Conservation (phyloP, 92 coral and sea anemone species). For the Muricea muricata region DNA sequence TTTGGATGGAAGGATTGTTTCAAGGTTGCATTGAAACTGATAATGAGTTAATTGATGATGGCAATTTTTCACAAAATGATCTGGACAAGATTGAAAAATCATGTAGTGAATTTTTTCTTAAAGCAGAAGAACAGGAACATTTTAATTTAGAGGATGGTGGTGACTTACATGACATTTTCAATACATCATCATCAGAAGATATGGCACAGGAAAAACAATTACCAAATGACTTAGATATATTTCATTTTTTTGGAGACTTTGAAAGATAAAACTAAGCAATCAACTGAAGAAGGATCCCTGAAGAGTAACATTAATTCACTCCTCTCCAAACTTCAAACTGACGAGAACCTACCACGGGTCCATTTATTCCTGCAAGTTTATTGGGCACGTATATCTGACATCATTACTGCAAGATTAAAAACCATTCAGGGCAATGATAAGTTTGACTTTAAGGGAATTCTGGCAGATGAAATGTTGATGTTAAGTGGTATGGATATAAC, state of each 20-base stretch:
- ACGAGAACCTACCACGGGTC: neutral
- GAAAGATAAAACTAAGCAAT: neutral
- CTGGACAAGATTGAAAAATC: neutral
- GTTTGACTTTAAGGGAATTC: slow-evolving; percentile 4
- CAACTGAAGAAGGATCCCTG: slow-evolving; percentile 16
- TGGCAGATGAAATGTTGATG: slow-evolving; percentile 21
- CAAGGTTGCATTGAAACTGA: neutral
- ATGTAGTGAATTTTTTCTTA: slow-evolving; percentile 9
- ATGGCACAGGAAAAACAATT: neutral
- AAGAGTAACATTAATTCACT: slow-evolving; percentile 2
- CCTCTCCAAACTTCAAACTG: neutral
- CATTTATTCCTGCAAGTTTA: slow-evolving; percentile 6
- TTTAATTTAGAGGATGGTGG: neutral
- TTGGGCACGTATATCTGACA: slow-evolving; percentile 4
- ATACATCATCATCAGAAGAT: neutral
- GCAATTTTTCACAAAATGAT: neutral
- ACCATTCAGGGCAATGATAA: neutral
- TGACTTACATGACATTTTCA: neutral
- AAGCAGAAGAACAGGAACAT: neutral
- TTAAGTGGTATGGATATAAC: slow-evolving; percentile 7
- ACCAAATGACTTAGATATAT: neutral
- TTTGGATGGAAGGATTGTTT: neutral
- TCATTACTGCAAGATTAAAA: neutral
- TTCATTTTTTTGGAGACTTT: neutral
- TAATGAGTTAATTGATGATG: neutral